These are phyloP conservation scores for Entelurus aequoreus DNA, from an alignment of 2,113 vertebrate genomes.

Conservation along the genomic window DNA sequence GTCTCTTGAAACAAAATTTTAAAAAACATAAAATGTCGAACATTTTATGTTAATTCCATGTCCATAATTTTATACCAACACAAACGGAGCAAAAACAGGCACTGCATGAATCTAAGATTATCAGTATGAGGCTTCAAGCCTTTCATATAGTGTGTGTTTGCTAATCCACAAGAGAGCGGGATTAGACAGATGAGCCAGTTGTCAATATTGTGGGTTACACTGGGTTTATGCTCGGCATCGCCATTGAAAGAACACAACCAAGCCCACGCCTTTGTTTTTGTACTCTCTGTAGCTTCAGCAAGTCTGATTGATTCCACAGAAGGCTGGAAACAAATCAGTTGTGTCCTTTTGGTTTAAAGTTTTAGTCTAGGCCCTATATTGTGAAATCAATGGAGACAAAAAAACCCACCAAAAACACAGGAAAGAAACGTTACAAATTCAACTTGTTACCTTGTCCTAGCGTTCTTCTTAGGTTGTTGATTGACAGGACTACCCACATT, in stretches of 20 bases:
- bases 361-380: conserved; percentile 8
- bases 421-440: conserved; percentile 5
- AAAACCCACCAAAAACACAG: conserved; percentile 7
- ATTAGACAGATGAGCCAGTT: conserved; percentile 51
- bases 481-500: conserved; percentile 94
- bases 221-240: conserved; percentile 22
- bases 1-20: too few species aligned
- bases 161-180: conserved; percentile 52
- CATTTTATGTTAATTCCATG: too few species aligned
- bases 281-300: conserved; percentile 14
- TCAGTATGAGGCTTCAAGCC: conserved; percentile 27
- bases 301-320: conserved; percentile 13
- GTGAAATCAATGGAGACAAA: conserved; percentile 5
- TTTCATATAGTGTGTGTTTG: conserved; percentile 40
- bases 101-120: conserved; percentile 40
- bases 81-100: neutral
- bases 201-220: conserved; percentile 29
- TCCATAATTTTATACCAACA: neutral
- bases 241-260: conserved; percentile 11
- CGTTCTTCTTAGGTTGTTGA: conserved; percentile 98
- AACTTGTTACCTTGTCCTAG: conserved; percentile 85
- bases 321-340: conserved; percentile 4
- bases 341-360: conserved; percentile 16
- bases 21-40: too few species aligned
- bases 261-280: neutral